phyloP scores from a whole-genome alignment of 2,888 invertebrate genomes.

The Coenonympha glycerion region DNA sequence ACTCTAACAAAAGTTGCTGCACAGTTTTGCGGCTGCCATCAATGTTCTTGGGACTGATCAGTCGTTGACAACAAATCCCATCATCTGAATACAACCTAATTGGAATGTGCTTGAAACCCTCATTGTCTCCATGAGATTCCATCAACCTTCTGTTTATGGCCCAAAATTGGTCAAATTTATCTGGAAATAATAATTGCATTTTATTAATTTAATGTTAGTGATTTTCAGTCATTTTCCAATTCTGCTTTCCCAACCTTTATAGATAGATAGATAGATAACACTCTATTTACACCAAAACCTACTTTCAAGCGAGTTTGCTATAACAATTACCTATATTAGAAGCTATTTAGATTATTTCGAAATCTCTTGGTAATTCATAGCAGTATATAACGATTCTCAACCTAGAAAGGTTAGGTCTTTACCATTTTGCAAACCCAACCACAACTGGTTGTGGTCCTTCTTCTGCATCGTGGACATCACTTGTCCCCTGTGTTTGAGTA shows the following conservation, averaged over 20 bases:
- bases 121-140: constrained; percentile 87
- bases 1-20: constrained; percentile 81
- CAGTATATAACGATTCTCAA: too few relatives aligned
- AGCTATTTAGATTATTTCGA: too few relatives aligned
- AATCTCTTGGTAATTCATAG: too few relatives aligned
- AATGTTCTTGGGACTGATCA: constrained; percentile 84
- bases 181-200: constrained; percentile 51
- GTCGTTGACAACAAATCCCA: constrained; percentile 82
- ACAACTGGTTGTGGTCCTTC: constrained; percentile 96
- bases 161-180: constrained; percentile 99
- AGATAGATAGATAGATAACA: too few relatives aligned
- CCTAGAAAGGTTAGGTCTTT: too few relatives aligned
- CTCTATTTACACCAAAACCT: too few relatives aligned
- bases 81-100: constrained; percentile 87
- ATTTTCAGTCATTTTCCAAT: too few relatives aligned
- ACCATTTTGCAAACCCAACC: constrained; percentile 96
- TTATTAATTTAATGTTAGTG: too few relatives aligned
- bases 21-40: constrained; percentile 84
- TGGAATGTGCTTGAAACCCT: constrained; percentile 92
- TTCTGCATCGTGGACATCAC: constrained; percentile 94
- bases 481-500: constrained; percentile 95
- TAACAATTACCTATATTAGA: too few relatives aligned
- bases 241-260: too few relatives aligned
- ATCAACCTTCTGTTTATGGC: constrained; percentile 95
- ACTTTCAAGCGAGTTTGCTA: too few relatives aligned